phyloP scores from a whole-genome alignment of 2,113 vertebrate species.

The Marmota monax region DNA sequence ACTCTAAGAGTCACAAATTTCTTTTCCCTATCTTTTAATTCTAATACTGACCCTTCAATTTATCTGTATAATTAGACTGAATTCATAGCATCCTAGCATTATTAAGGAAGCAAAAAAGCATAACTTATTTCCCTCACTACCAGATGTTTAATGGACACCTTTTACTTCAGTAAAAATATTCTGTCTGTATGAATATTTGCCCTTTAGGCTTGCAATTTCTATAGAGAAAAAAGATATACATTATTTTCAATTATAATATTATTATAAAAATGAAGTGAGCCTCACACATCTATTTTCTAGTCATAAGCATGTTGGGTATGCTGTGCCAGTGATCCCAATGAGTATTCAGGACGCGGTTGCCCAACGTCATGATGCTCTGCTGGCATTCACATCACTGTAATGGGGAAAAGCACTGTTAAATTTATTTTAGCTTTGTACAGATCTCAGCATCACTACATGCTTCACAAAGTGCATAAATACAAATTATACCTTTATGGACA shows the following conservation, averaged over 20 bases:
- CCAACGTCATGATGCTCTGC: not conserved
- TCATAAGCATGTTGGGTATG: not conserved
- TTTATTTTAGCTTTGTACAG: not conserved
- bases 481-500: not conserved
- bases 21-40: not conserved
- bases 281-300: not conserved
- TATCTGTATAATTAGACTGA: not conserved
- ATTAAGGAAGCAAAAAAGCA: not conserved
- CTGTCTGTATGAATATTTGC: not conserved
- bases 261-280: not conserved
- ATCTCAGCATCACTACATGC: not conserved
- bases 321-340: not conserved
- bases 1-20: not conserved
- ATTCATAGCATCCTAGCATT: not conserved
- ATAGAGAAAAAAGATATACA: not conserved
- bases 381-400: not conserved
- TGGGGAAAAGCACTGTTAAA: not conserved
- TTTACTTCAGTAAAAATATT: constrained; percentile 56
- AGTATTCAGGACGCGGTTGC: not conserved
- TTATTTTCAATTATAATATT: not conserved
- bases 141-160: not conserved
- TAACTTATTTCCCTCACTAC: constrained; percentile 33
- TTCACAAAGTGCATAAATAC: not conserved
- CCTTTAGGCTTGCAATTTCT: not conserved
- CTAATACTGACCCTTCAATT: not conserved